A percentile compares a stretch with the other conserved stretches of the same genome.
Evolutionary conservation across 1,140 invertebrate genomes (phyloP).

Genomic region (Drosophila santomea): DNA sequence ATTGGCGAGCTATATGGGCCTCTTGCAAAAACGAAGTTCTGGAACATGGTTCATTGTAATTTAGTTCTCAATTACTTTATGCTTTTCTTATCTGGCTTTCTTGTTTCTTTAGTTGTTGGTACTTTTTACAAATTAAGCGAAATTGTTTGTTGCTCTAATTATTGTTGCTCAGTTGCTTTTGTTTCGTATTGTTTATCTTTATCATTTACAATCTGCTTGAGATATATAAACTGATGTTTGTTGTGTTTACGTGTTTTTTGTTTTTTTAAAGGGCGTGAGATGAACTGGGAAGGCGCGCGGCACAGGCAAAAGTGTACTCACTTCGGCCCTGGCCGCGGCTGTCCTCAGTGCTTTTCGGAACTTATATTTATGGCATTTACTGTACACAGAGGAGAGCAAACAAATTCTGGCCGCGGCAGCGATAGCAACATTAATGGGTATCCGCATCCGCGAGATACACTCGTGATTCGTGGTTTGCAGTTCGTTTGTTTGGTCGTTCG

Average conservation of each 20-base stretch:
- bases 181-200: constrained; percentile 49
- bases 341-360: constrained; percentile 43
- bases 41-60: constrained; percentile 69
- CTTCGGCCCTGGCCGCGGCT: constrained; percentile 6
- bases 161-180: constrained; percentile 79
- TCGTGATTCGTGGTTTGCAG: constrained; percentile 11
- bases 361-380: constrained; percentile 78
- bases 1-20: constrained; percentile 85
- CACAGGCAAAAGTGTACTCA: constrained; percentile 1
- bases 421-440: constrained; percentile 31
- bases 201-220: constrained; percentile 78
- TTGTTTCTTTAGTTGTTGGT: constrained; percentile 74
- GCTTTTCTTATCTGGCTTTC: constrained; percentile 28
- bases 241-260: constrained; percentile 58
- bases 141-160: constrained; percentile 74
- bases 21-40: constrained; percentile 85
- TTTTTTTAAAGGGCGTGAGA: constrained; percentile 23
- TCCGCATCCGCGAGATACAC: constrained; percentile 3
- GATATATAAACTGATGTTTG: constrained; percentile 60
- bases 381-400: constrained; percentile 70
- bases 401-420: constrained; percentile 66
- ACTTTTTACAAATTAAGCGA: constrained; percentile 82
- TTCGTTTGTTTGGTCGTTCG: background rate
- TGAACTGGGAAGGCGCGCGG: constrained; percentile 12
- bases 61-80: constrained; percentile 50